phyloP scores from a whole-genome alignment of 2,113 vertebrate genomes.

The Dendrocopos noguchii region DNA sequence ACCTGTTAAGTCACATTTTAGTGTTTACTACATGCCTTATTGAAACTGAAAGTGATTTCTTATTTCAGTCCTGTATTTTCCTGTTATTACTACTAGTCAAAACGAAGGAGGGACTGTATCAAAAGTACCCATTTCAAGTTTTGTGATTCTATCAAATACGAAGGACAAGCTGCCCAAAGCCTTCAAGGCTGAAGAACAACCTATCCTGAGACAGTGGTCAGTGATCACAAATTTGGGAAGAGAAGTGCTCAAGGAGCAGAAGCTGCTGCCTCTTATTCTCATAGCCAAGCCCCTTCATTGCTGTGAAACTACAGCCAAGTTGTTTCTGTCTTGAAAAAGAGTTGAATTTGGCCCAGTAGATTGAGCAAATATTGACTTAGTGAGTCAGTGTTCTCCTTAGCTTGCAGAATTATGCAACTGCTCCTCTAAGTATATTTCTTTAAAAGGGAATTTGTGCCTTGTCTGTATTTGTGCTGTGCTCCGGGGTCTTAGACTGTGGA shows the following conservation, averaged over 20 bases:
- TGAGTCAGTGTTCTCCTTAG: slow-evolving; percentile 54
- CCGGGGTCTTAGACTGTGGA: neutral
- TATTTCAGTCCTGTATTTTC: neutral
- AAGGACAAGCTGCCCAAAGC: neutral
- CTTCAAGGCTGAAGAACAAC: neutral
- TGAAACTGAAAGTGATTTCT: neutral
- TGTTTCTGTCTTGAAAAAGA: neutral
- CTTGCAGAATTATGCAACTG: slow-evolving; percentile 47
- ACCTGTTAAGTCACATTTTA: neutral
- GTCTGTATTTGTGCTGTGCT: neutral
- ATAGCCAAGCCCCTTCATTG: neutral
- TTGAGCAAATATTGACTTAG: slow-evolving; percentile 58
- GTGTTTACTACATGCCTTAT: neutral
- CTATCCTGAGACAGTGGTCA: neutral
- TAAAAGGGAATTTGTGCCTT: slow-evolving; percentile 40
- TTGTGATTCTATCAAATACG: neutral
- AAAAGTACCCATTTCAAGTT: neutral
- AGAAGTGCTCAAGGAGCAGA: neutral
- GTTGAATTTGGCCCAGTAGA: slow-evolving; percentile 43
- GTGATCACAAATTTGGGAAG: neutral
- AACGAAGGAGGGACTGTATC: neutral
- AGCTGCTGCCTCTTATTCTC: neutral
- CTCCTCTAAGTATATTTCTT: slow-evolving; percentile 20
- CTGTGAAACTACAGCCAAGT: neutral
- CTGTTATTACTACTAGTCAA: neutral